These are phyloP conservation scores for Umimayanthus kanabou DNA, from an alignment of 92 coral and sea anemone species.

Conservation along the genomic window DNA sequence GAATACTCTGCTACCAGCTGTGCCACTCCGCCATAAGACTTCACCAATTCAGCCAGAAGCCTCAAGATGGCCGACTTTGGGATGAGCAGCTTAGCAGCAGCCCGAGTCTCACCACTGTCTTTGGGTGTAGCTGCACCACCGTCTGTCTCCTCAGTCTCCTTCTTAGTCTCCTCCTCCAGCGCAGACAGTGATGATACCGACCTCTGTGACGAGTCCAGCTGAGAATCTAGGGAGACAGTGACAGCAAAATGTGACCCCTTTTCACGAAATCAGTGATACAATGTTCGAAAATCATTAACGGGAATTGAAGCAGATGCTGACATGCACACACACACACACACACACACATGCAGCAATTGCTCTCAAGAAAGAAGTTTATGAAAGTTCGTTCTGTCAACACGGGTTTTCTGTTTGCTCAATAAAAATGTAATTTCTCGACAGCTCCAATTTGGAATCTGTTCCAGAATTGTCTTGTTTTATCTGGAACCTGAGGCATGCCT, in stretches of 20 bases:
- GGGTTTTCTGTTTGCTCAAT: too few relatives aligned
- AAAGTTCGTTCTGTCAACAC: too few relatives aligned
- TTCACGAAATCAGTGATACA: background rate
- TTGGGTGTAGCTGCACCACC: slow-evolving; percentile 52
- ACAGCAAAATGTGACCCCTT: background rate
- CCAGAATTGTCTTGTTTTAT: too few relatives aligned
- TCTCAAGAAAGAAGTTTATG: too few relatives aligned
- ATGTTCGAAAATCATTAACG: background rate
- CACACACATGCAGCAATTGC: too few relatives aligned
- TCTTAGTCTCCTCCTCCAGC: slow-evolving; percentile 44
- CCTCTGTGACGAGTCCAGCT: slow-evolving; percentile 61
- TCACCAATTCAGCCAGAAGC: slow-evolving; percentile 89
- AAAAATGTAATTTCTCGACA: too few relatives aligned
- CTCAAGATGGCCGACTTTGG: slow-evolving; percentile 85
- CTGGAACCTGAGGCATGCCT: too few relatives aligned
- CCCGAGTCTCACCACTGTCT: slow-evolving; percentile 53
- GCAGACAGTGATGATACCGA: slow-evolving; percentile 41
- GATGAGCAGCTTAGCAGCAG: slow-evolving; percentile 72
- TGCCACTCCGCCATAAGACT: slow-evolving; percentile 93
- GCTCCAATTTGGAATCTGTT: too few relatives aligned
- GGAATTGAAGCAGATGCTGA: too few relatives aligned
- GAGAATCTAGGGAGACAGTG: slow-evolving; percentile 47
- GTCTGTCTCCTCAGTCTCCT: slow-evolving; percentile 46
- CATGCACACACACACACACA: too few relatives aligned
- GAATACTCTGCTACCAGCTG: slow-evolving; percentile 93